Base-by-base conservation (phyloP, 1,140 invertebrate species). In the Drosophila pandora region DNA sequence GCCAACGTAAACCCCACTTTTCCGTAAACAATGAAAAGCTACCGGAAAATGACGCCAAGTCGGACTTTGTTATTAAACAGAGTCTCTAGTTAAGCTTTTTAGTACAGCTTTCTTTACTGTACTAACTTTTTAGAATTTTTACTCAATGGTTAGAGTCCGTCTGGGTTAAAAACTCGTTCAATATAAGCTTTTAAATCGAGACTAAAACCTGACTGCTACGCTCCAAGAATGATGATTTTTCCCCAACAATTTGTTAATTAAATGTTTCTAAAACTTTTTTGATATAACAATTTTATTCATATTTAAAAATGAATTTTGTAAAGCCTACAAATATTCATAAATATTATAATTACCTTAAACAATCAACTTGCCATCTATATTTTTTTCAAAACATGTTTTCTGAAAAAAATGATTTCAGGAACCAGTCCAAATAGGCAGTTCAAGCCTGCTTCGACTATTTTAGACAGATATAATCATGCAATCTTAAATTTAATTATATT, bases 241-340 rank as follows among this genome's bases (percentile, higher is more conserved):
- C 17, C 17, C 17, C 17, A 17, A 17, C 17, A 0, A 17, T 17
- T 17, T 17, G 17, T 17, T 17, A 17, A 17, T 17, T 17, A 1
- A 17, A 17, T 17, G 17, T 17, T 17, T 17, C 17, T 17, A 17
- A 17, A 17, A 17, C 17, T 17, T 17, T 17, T 17, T 17, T 17
- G 17, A 17, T 17, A 17, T 17, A 17, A 17, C 17, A 17, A 17
- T 17, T 17, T 17, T 17, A 17, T 17, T 17, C 17, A 17, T 17
- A 17, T 34, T 9, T 5, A 7, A 34, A 25, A 52, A 21, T 3
- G 13, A 2, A 8, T 10, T 65, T 39, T 39, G 62, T 21, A 65
- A 65, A 49, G 9, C 62, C 45, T 58, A 43, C 23, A 61, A 61
- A 32, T 61, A 62, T 61, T 39, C 45, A 62, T 65, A 49, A 64